phyloP scores from a whole-genome alignment of 2,797 vertebrate genomes.

The Sebastes ruberrimus region DNA sequence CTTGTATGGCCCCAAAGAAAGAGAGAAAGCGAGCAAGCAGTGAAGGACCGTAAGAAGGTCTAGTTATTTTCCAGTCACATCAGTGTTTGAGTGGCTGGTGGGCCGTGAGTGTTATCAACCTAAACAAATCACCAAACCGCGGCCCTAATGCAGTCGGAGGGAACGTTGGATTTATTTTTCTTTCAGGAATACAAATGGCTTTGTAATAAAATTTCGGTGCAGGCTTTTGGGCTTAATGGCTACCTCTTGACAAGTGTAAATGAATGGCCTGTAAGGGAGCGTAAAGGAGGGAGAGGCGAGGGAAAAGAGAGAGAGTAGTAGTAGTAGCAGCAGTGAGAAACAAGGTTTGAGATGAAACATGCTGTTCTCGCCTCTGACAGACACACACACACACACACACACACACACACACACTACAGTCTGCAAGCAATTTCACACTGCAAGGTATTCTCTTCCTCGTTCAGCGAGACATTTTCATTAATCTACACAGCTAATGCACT shows the following conservation, averaged over 20 bases:
- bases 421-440: slow-evolving; percentile 92
- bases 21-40: slow-evolving; percentile 51
- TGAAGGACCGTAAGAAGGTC: background rate
- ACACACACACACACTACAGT: slow-evolving; percentile 59
- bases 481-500: slow-evolving; percentile 88
- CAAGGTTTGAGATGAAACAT: slow-evolving; percentile 89
- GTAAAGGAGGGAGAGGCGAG: slow-evolving; percentile 16
- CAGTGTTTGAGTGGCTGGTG: slow-evolving; percentile 49
- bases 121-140: slow-evolving; percentile 84
- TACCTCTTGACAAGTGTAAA: slow-evolving; percentile 95
- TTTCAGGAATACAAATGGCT: slow-evolving; percentile 98
- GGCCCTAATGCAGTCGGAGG: slow-evolving; percentile 92
- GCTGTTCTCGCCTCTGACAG: slow-evolving; percentile 71
- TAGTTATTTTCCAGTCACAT: slow-evolving; percentile 67
- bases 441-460: slow-evolving; percentile 85
- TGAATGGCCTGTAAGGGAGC: slow-evolving; percentile 80
- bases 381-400: slow-evolving; percentile 17
- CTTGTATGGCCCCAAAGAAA: slow-evolving; percentile 86
- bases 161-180: slow-evolving; percentile 96
- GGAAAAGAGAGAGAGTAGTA: slow-evolving; percentile 71
- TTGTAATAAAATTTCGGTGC: slow-evolving; percentile 94
- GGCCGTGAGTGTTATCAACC: slow-evolving; percentile 95
- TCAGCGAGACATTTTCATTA: slow-evolving; percentile 94
- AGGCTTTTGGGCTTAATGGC: slow-evolving; percentile 92
- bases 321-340: slow-evolving; percentile 63